A percentile compares a stretch with the other conserved stretches of the same genome.
Evolutionary conservation across 2,113 vertebrate species (phyloP).

Genomic region (Pimephales promelas): DNA sequence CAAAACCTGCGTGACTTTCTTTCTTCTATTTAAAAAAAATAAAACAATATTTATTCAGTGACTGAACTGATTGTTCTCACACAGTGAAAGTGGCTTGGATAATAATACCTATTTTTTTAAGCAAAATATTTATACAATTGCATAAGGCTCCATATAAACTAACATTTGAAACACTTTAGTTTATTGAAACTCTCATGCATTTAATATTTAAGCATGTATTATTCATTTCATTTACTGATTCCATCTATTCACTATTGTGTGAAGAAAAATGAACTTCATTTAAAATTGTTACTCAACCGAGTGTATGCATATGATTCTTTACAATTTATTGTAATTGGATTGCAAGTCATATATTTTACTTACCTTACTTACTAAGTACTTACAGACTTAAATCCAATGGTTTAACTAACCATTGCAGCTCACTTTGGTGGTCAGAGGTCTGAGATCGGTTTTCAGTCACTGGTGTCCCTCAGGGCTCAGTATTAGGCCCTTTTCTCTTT

Average conservation of each 20-base stretch:
- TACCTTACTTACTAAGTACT: no score
- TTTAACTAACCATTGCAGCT: neutral
- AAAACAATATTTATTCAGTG: neutral
- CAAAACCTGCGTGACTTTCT: neutral
- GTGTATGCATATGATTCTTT: neutral
- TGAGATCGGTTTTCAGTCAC: neutral
- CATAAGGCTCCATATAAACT: no score
- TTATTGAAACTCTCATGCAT: no score
- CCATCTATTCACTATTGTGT: neutral
- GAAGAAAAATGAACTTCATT: neutral
- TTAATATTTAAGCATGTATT: no score
- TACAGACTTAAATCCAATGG: neutral
- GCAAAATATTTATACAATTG: no score
- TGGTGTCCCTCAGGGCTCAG: no score
- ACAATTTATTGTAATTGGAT: neutral
- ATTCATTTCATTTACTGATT: no score
- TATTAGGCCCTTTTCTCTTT: no score
- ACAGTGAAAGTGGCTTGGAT: neutral
- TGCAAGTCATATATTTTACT: neutral
- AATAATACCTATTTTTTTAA: neutral
- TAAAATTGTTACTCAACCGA: no score
- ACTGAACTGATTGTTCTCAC: neutral
- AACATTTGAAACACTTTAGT: no score
- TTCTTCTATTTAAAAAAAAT: neutral
- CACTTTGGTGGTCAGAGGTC: neutral